Evolutionary conservation across 2,888 invertebrate species (phyloP), one percentile per base, ranked within the genome.

Genomic region (Drosophila hawaiiensis): DNA sequence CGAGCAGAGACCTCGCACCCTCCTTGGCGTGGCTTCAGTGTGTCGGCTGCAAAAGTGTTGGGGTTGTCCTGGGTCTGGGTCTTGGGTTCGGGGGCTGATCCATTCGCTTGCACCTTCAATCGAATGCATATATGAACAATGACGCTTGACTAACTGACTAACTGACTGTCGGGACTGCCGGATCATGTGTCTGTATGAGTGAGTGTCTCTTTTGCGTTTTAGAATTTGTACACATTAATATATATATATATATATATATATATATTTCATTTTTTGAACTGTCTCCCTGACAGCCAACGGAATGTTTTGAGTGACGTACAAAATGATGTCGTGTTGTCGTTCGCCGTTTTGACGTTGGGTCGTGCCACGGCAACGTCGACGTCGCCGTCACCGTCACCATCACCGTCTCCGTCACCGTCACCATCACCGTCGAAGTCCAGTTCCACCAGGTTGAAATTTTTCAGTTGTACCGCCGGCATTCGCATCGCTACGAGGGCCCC

Each of bases 261-360:
- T 81, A 89, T 83, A 87, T 84, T 89, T 87, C 83, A 86, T 89
- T 86, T 88, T 73, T 77, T 78, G 82, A 84, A 83, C 89, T 86
- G 87, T 86, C 89, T 89, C 82, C 80, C 86, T 89, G 89, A 89
- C 87, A 87, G 87, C 82, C 73, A 78, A 80, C 84, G 87, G 84
- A 85, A 83, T 84, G 70, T 77, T 89, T 88, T 91, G 91, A 91
- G 83, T 91, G 91, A 91, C 91, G 91, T 91, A 85, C 89, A 91
- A 91, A 91, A 91, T 89, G 90, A 90, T 91, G 91, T 91, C 91
- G 91, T 91, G 91, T 91, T 91, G 91, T 91, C 87, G 79, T 63
- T 67, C 29, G 67, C 64, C 63, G 63, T 55, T 73, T 63, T 66
- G 37, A 58, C 60, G 70, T 62, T 64, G 76, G 69, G 76, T 77